A percentile compares a stretch with the other conserved stretches of the same genome.
phyloP scores from a whole-genome alignment of 2,888 invertebrate species.

The Euzophera pinguis region DNA sequence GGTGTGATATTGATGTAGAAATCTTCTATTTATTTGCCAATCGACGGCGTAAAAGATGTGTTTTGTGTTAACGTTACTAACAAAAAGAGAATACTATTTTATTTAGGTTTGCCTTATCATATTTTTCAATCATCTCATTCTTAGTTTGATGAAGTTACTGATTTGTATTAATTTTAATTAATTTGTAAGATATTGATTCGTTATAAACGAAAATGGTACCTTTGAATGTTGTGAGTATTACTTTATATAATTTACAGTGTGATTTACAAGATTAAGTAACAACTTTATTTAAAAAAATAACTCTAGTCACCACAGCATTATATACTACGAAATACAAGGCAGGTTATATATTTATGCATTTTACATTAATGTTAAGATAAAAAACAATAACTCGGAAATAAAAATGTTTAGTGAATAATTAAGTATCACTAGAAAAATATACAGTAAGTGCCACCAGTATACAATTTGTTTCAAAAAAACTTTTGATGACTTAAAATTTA shows the following conservation, averaged over 20 bases:
- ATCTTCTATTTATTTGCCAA: constrained; percentile 21
- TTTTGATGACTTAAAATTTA: background rate
- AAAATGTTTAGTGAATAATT: constrained; percentile 32
- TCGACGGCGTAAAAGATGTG: background rate
- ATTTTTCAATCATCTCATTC: constrained; percentile 6
- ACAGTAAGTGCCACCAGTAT: constrained; percentile 16
- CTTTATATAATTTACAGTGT: constrained; percentile 19
- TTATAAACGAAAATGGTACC: constrained; percentile 32
- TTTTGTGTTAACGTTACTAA: background rate
- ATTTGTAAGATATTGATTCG: constrained; percentile 36
- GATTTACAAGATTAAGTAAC: constrained; percentile 23
- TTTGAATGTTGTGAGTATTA: constrained; percentile 35
- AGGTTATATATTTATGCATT: constrained; percentile 40
- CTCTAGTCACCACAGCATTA: constrained; percentile 72
- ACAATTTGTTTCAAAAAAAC: background rate
- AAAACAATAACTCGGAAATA: constrained; percentile 27
- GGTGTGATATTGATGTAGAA: constrained; percentile 18
- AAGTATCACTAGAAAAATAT: constrained; percentile 26
- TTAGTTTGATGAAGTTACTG: constrained; percentile 16
- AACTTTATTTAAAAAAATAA: constrained; percentile 32
- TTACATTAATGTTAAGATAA: constrained; percentile 26
- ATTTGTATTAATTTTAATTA: constrained; percentile 29
- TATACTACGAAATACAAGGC: constrained; percentile 27
- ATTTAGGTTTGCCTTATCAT: background rate
- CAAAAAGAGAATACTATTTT: background rate